A percentile compares a stretch with the other conserved stretches of the same genome.
Conservation (phyloP, 2,888 invertebrate species). For the Neoaliturus tenellus region DNA sequence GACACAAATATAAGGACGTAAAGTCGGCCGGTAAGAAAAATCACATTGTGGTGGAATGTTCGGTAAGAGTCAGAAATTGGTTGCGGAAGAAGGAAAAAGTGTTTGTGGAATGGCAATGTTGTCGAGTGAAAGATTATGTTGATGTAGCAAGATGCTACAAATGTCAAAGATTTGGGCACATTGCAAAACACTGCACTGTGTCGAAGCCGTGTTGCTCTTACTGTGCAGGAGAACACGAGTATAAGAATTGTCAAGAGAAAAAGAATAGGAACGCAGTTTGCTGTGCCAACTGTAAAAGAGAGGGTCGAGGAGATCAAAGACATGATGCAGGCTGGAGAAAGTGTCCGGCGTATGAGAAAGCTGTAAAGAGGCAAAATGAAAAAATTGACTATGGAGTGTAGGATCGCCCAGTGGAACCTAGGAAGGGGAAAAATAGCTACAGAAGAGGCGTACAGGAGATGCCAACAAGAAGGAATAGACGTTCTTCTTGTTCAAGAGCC, state of each 20-base stretch:
- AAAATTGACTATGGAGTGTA: not conserved
- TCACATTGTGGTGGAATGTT: not conserved
- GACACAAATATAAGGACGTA: slow-evolving; percentile 7
- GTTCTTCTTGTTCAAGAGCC: not conserved
- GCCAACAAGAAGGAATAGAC: not conserved
- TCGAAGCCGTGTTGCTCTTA: not conserved
- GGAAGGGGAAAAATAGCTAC: too few relatives aligned
- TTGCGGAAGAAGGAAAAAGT: too few relatives aligned
- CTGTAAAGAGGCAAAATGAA: not conserved
- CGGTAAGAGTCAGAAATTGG: too few relatives aligned
- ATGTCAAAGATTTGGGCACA: slow-evolving; percentile 12
- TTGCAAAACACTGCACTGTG: not conserved
- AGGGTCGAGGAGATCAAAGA: not conserved
- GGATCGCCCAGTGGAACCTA: not conserved
- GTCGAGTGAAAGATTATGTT: slow-evolving; percentile 6
- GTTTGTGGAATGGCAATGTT: not conserved
- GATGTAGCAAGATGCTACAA: too few relatives aligned
- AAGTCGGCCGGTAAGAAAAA: not conserved
- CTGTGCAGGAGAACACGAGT: too few relatives aligned
- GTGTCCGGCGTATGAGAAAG: too few relatives aligned
- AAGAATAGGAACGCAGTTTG: not conserved
- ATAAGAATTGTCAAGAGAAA: too few relatives aligned
- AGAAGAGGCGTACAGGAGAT: too few relatives aligned
- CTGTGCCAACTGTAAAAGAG: not conserved
- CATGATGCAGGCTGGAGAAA: slow-evolving; percentile 12